Evolutionary conservation across 2,113 vertebrate genomes (phyloP).

Genomic region (zebrafish (Danio rerio)): DNA sequence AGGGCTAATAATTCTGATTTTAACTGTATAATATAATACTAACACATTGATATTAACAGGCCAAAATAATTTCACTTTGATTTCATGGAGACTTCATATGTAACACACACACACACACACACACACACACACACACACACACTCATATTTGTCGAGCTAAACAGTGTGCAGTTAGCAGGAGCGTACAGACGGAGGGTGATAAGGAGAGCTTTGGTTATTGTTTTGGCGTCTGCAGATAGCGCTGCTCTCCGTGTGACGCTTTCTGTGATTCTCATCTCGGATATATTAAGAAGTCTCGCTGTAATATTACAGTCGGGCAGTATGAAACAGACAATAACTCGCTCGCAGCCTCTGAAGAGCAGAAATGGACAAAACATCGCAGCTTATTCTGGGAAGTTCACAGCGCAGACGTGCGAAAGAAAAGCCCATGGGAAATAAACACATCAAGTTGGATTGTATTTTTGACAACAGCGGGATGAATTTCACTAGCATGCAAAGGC

Average conservation of each 20-base stretch:
- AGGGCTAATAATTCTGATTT: too few species aligned
- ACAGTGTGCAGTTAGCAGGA: slow-evolving; percentile 25
- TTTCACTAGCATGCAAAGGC: not conserved
- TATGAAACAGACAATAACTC: slow-evolving; percentile 9
- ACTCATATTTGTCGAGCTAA: not conserved
- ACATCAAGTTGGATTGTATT: not conserved
- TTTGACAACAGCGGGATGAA: not conserved
- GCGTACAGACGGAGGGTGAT: slow-evolving; percentile 10
- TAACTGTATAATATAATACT: too few species aligned
- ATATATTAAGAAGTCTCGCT: slow-evolving; percentile 3
- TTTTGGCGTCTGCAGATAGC: slow-evolving; percentile 29
- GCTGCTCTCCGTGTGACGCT: not conserved
- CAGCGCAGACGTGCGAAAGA: not conserved
- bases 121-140: not conserved
- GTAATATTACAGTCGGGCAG: slow-evolving; percentile 12
- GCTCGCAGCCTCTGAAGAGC: not conserved
- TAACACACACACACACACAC: not conserved
- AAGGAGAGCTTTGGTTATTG: slow-evolving; percentile 27
- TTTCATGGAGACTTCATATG: too few species aligned
- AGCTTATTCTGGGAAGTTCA: not conserved
- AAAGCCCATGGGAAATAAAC: slow-evolving; percentile 2
- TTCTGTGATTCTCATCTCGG: not conserved
- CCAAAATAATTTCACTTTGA: too few species aligned
- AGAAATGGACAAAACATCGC: not conserved
- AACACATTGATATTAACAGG: too few species aligned